Evolutionary conservation across 1,140 invertebrate species (phyloP), one percentile per base, ranked within the genome.

Genomic region (Anastrepha ludens): DNA sequence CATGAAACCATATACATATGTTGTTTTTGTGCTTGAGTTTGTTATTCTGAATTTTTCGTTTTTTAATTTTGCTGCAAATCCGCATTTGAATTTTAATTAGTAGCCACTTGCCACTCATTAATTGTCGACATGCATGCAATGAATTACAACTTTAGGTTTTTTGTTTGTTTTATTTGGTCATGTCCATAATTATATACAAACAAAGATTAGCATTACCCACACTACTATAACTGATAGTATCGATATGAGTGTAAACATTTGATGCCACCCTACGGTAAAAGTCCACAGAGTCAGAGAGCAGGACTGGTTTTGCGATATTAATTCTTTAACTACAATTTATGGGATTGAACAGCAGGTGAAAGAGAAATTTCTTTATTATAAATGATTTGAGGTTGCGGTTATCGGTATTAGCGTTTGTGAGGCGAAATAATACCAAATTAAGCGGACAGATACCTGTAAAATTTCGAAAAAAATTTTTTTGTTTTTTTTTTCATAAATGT

Each of bases 161-260:
- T 74, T 74, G 13, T 74, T 74, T 44, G 17, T 74, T 74, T 47
- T 74, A 74, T 74, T 74, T 74, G 29, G 39, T 74, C 67, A 13
- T 74, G 67, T 44, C 44, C 67, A 74, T 74, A 74, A 74, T 74
- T 74, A 74, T 74, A 47, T 74, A 74, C 67, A 74, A 74, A 74
- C 44, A 74, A 74, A 74, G 67, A 47, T 74, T 74, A 74, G 39
- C 67, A 74, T n/a, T 44, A 74, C 41, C 67, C 67, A 47, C 2
- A 44, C 67, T 74, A 5, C 6, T 6, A 17, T 55, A 11, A 6
- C 50, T 29, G 29, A 29, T 29, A 29, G 29, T 29, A 29, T 29
- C 29, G 29, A 29, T 29, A 29, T 29, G 50, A 55, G 50, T 55
- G 11, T 55, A 55, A 11, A 55, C 50, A 55, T 8, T 62, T 15